Evolutionary conservation across 2,888 invertebrate species (phyloP), one percentile per base, ranked within the genome.

Genomic region (Epistrophe grossulariae): DNA sequence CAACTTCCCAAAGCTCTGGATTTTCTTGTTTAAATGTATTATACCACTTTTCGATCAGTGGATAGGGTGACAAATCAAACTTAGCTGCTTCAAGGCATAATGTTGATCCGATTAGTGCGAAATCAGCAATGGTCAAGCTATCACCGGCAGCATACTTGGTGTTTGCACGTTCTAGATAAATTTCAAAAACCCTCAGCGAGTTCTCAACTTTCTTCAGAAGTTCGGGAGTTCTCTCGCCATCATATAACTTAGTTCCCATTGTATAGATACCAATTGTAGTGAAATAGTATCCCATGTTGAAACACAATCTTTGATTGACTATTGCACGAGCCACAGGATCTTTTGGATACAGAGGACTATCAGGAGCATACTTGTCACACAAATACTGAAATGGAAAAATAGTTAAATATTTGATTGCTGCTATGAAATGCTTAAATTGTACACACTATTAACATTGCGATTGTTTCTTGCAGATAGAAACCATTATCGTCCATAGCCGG

Each of bases 401-500:
- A 3, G 9, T 13, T 43, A 15, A 43, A 13, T 43, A 13, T 5
- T 13, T 43, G 4, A 28, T 13, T 15, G 19, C 4, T 59, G 0
- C 10, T 57, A 17, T 15, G 3, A 57, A 35, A 19, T 10, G 17
- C 4, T 62, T n/a, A 9, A 5, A 6, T 24, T 28, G 10, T 7
- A 50, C 38, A 17, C 72, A 87, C 88, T 72, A 92, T 93, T 92
- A 92, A 91, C 84, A 95, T 95, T 4, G 95, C 94, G 88, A 94
- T 94, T 88, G 96, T 97, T 93, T 97, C 97, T 89, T 97, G 95
- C 70, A 97, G 92, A 88, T 94, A 94, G 91, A 97, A 96, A 28
- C 97, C 97, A 89, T 96, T 94, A 90, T 97, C 97, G 85, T 97
- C 96, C 76, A 97, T 91, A 1, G 96, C 95, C 1, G 97, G 95